These are phyloP conservation scores for Verasper variegatus DNA, from an alignment of 2,113 vertebrate genomes.

Conservation along the genomic window DNA sequence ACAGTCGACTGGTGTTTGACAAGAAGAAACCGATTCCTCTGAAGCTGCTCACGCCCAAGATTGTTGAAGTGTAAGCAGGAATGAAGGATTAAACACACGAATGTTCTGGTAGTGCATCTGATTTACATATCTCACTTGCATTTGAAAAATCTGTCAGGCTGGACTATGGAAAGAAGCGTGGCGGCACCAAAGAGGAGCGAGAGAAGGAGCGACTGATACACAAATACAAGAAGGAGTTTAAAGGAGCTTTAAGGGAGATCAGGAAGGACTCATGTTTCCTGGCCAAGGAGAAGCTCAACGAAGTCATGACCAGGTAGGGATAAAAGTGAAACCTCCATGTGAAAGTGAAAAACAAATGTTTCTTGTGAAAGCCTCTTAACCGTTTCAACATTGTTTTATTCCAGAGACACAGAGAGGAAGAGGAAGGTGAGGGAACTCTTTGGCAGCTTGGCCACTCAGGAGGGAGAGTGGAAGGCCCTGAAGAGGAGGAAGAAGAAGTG, in stretches of 20 bases:
- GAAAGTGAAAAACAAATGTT: not conserved
- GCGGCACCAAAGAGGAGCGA: slow-evolving; percentile 85
- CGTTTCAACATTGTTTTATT: slow-evolving; percentile 34
- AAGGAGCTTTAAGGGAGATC: slow-evolving; percentile 95
- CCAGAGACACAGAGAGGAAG: slow-evolving; percentile 92
- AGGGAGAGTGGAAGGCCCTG: slow-evolving; percentile 97
- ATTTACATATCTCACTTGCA: not conserved
- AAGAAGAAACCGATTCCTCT: slow-evolving; percentile 92
- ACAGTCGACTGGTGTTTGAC: slow-evolving; percentile 84
- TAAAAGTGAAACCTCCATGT: not conserved
- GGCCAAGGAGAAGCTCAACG: slow-evolving; percentile 88
- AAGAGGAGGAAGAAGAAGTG: slow-evolving; percentile 89
- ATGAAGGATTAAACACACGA: not conserved
- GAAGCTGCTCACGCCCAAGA: slow-evolving; percentile 91
- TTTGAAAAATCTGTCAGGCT: slow-evolving; percentile 78
- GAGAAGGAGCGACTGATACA: slow-evolving; percentile 88
- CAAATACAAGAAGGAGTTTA: slow-evolving; percentile 93
- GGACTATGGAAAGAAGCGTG: slow-evolving; percentile 92
- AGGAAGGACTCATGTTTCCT: slow-evolving; percentile 93
- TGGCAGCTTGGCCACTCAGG: slow-evolving; percentile 91
- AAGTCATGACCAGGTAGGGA: slow-evolving; percentile 87
- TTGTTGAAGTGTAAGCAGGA: slow-evolving; percentile 93
- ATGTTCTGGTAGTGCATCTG: not conserved
- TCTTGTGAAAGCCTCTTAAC: not conserved
- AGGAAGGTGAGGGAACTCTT: slow-evolving; percentile 93